Percentiles rank a stretch among this genome's conserved stretches.
Conservation (phyloP, 2,888 invertebrate genomes). For the Phengaris alcon region DNA sequence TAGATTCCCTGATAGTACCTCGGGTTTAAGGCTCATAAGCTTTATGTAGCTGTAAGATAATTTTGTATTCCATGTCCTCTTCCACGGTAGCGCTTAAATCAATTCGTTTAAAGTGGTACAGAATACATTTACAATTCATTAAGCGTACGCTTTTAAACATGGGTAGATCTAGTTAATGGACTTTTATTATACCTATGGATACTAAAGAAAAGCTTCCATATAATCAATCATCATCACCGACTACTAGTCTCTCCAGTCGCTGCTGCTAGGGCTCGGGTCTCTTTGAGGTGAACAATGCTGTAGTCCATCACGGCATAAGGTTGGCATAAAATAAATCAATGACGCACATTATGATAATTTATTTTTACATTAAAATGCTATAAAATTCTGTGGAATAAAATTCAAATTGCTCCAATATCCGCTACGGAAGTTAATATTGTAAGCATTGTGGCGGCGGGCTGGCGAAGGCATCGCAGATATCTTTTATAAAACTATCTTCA, state of each 20-base stretch:
- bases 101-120: constrained; percentile 16
- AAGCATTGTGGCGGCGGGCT: constrained; percentile 36
- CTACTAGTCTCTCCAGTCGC: too few species aligned
- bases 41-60: background rate
- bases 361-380: background rate
- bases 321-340: too few species aligned
- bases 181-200: background rate
- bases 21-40: background rate
- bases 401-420: background rate
- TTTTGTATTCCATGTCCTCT: background rate
- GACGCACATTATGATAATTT: background rate
- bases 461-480: constrained; percentile 38
- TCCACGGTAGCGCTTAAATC: background rate
- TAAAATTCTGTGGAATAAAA: background rate
- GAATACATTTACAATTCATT: constrained; percentile 2
- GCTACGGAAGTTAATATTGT: background rate
- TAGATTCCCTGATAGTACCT: background rate
- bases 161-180: background rate
- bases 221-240: too few species aligned
- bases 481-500: constrained; percentile 32
- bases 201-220: background rate
- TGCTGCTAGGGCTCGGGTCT: too few species aligned
- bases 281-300: too few species aligned
- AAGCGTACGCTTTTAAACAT: background rate
- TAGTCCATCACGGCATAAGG: too few species aligned